Evolutionary conservation across 2,113 vertebrate genomes (phyloP), one percentile per base, ranked within the genome.

Genomic region (Balaenoptera acutorostrata): DNA sequence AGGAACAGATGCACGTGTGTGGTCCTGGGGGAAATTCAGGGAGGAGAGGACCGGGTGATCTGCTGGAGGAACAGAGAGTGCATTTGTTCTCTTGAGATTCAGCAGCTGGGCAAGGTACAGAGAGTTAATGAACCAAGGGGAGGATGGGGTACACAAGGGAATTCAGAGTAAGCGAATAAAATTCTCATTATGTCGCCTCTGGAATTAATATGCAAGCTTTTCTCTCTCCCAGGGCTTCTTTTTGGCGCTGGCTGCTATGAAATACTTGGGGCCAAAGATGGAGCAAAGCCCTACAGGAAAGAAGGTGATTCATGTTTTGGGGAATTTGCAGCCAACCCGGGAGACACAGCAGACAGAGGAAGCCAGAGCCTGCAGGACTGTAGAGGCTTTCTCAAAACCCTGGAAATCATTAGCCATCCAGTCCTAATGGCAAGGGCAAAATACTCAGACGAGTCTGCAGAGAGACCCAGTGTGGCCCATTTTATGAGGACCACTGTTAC

Each of bases 151-250:
- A 72, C 97, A 94, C 88, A 3, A 39, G 89, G 90, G 96, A 97
- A 97, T 97, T 98, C 95, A 97, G 96, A 98, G 96, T 93, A 96
- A 98, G 92, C 86, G 83, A 98, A 97, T 97, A 96, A 98, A 98
- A 98, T 98, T 98, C 97, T 98, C 97, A 95, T 98, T 97, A 97
- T 36, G 31, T 96, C 55, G 66, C 97, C 95, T 88, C 90, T 90
- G 96, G 95, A 98, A 98, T 98, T 98, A 98, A 98, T 77, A 97
- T 81, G 83, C 95, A 97, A 97, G 96, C 93, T 49, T 90, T 97
- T 97, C 81, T 98, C 96, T 95, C 97, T 97, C 97, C 95, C 77
- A 63, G 97, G 97, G 95, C 95, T 97, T 97, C 96, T 96, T 96
- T 93, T 87, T 97, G 95, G 97, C 94, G 78, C 94, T 92, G 98